phyloP scores from a whole-genome alignment of 2,888 invertebrate genomes.

The Sinodicranocentrus sp. region DNA sequence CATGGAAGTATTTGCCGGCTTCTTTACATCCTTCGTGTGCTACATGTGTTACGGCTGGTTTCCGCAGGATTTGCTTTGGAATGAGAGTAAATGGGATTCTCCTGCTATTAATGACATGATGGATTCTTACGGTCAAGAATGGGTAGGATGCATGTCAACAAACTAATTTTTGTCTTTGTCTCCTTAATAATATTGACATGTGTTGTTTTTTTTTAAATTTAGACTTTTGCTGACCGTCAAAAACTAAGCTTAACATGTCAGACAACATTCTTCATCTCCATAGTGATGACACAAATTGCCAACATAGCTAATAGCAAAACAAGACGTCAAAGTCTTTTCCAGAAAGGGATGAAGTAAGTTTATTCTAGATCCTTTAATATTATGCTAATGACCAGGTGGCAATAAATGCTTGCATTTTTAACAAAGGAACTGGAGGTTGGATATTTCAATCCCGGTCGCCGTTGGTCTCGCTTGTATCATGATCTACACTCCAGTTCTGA shows the following conservation, averaged over 20 bases:
- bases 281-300: slow-evolving; percentile 73
- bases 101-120: slow-evolving; percentile 71
- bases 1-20: slow-evolving; percentile 71
- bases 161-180: too few species aligned
- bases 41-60: slow-evolving; percentile 72
- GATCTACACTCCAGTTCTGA: slow-evolving; percentile 73
- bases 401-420: not conserved
- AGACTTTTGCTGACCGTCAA: slow-evolving; percentile 67
- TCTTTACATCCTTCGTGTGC: slow-evolving; percentile 71
- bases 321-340: slow-evolving; percentile 70
- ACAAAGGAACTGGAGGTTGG: slow-evolving; percentile 74
- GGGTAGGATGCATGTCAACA: slow-evolving; percentile 20
- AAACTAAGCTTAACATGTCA: slow-evolving; percentile 67
- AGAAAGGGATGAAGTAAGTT: slow-evolving; percentile 78
- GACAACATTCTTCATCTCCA: slow-evolving; percentile 74
- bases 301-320: slow-evolving; percentile 75
- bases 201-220: too few species aligned
- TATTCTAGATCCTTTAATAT: too few species aligned
- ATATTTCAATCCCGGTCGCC: slow-evolving; percentile 72
- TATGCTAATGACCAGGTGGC: not conserved
- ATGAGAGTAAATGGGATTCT: slow-evolving; percentile 65
- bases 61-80: slow-evolving; percentile 65
- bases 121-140: slow-evolving; percentile 75
- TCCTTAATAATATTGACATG: too few species aligned
- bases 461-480: slow-evolving; percentile 69